Percentiles rank a stretch among this genome's conserved stretches.
Conservation (phyloP, 2,797 vertebrate genomes). For the Rhabdophis nuchalis region DNA sequence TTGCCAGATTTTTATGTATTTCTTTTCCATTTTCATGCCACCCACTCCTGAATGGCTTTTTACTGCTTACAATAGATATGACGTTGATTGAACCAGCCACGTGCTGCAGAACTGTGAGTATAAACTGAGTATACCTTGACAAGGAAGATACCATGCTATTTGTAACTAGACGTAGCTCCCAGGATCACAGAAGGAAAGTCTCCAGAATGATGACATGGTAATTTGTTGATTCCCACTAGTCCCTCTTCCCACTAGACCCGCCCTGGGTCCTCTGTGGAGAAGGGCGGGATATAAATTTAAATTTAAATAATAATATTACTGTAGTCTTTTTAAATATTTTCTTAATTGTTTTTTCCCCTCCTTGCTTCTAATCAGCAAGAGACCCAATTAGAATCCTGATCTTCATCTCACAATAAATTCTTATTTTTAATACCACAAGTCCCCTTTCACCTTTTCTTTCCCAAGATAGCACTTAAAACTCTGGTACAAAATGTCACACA, state of each 20-base stretch:
- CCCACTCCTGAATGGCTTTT: background rate
- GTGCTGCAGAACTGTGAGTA: background rate
- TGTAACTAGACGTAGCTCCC: background rate
- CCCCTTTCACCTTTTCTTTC: conserved; percentile 71
- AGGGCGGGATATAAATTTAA: no score
- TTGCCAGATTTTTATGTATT: background rate
- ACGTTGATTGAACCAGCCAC: background rate
- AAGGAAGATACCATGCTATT: background rate
- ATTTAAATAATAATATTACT: no score
- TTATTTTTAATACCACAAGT: conserved; percentile 68
- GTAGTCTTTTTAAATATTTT: conserved; percentile 57
- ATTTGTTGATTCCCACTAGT: conserved; percentile 34
- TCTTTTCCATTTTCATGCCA: background rate
- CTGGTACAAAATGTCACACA: conserved; percentile 58
- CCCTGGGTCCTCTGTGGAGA: no score
- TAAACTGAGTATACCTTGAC: background rate
- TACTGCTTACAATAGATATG: background rate
- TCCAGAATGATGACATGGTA: background rate
- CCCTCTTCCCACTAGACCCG: no score
- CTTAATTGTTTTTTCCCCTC: conserved; percentile 70
- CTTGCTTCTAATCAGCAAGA: conserved; percentile 69
- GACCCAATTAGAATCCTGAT: conserved; percentile 68
- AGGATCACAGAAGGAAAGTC: conserved; percentile 2
- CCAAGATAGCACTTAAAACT: conserved; percentile 66
- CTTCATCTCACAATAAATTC: conserved; percentile 68